Evolutionary conservation across 2,888 invertebrate species (phyloP).

Genomic region (Drosophila atripex): DNA sequence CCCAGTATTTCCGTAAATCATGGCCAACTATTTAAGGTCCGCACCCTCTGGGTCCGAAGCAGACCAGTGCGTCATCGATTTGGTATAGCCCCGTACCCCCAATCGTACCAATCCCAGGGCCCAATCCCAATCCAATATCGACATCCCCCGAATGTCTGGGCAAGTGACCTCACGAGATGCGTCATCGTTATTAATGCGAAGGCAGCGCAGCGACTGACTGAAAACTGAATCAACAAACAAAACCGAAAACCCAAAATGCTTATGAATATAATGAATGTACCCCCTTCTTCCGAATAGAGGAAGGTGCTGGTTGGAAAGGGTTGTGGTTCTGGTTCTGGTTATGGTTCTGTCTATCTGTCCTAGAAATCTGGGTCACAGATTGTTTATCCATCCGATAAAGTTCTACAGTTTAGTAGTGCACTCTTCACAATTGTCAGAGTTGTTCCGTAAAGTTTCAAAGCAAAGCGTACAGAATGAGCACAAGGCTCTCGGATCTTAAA

Average conservation of each 20-base stretch:
- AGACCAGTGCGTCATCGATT: constrained; percentile 61
- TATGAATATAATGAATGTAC: constrained; percentile 7
- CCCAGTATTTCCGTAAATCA: constrained; percentile 51
- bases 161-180: constrained; percentile 71
- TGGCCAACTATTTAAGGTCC: constrained; percentile 60
- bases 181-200: constrained; percentile 67
- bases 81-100: constrained; percentile 2
- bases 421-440: neutral
- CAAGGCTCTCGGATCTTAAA: constrained; percentile 7
- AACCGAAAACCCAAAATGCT: constrained; percentile 3
- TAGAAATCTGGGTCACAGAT: neutral
- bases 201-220: constrained; percentile 23
- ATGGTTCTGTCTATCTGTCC: neutral
- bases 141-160: constrained; percentile 40
- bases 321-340: too few species aligned
- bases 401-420: neutral
- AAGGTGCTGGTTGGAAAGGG: neutral
- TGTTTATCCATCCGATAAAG: constrained; percentile 1
- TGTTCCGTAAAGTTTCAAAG: neutral
- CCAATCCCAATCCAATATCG: constrained; percentile 25
- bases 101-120: constrained; percentile 17
- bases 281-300: neutral
- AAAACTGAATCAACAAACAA: constrained; percentile 33
- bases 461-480: neutral
- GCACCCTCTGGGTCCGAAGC: constrained; percentile 10